Base-by-base conservation (phyloP, 2,888 invertebrate genomes). In the Trichogramma evanescens region DNA sequence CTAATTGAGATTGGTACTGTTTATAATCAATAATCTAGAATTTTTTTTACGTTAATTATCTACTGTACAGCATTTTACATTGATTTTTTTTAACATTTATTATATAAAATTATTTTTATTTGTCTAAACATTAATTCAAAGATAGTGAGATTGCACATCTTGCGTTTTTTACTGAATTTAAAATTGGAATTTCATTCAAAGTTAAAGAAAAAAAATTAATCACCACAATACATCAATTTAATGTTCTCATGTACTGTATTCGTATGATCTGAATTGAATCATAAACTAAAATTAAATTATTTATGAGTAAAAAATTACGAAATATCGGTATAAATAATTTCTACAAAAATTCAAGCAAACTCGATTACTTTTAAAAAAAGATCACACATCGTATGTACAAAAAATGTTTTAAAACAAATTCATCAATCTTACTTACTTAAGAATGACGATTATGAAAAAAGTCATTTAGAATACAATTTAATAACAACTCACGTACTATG, bases 11-110 rank as follows among this genome's bases (percentile, higher is more conserved):
- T 77, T 77, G 75, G 72, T 77, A 75, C 56, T 48, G 55, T 63
- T 61, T 52, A 56, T 63, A 61, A 61, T 57, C 54, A 59, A 64
- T 67, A 55, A 13, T 39, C 49, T 64, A 60, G 48, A 46, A 60
- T 62, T 65, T 68, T 63, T 75, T 75, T 75, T 75, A 76, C 74
- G 75, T 75, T 76, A 75, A 70, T 70, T 66, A 60, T 70, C 76
- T 76, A 77, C 72, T 77, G 74, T 77, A 77, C 77, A 77, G 75
- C 76, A 77, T 77, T 77, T 75, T 77, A 77, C 77, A 77, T 68
- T 71, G 70, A 71, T 64, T 59, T 63, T 65, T 67, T 66, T 59
- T 58, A 26, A 62, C 54, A n/a, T 39, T 58, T 42, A 40, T 50
- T 56, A 46, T 54, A 62, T 67, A 68, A 70, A 69, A 66, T 67